phyloP scores from a whole-genome alignment of 2,888 invertebrate species.

The Limnephilus marmoratus region DNA sequence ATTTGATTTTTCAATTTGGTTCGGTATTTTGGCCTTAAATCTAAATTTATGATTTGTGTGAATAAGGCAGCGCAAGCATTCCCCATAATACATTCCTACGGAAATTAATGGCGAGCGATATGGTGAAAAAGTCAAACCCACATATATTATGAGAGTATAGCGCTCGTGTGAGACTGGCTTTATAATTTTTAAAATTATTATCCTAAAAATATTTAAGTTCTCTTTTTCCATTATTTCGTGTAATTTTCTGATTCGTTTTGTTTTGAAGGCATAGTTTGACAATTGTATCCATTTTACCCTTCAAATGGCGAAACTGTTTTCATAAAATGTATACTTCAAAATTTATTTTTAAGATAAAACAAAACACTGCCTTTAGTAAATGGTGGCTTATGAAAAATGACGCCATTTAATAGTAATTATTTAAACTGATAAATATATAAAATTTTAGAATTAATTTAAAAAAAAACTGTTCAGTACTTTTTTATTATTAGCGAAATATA shows the following conservation, averaged over 20 bases:
- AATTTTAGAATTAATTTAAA: background rate
- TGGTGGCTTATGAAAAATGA: conserved; percentile 7
- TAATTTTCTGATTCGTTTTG: background rate
- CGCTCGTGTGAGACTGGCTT: no score
- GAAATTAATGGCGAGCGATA: no score
- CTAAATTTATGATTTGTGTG: no score
- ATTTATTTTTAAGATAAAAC: background rate
- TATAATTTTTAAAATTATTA: no score
- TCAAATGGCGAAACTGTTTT: background rate
- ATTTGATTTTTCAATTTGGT: no score
- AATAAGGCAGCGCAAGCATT: no score
- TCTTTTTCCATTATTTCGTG: background rate
- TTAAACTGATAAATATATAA: background rate
- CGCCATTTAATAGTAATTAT: conserved; percentile 17
- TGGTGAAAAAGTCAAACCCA: no score
- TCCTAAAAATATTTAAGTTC: no score
- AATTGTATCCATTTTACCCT: background rate
- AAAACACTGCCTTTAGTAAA: conserved; percentile 38
- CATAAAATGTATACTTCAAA: background rate
- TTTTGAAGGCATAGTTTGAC: background rate
- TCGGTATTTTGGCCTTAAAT: no score
- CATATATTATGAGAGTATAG: no score
- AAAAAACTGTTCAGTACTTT: background rate
- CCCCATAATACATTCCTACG: no score
- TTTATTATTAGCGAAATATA: background rate